Percentiles rank a stretch among this genome's conserved stretches.
phyloP scores from a whole-genome alignment of 2,797 vertebrate genomes.

The Carcharodon carcharias region DNA sequence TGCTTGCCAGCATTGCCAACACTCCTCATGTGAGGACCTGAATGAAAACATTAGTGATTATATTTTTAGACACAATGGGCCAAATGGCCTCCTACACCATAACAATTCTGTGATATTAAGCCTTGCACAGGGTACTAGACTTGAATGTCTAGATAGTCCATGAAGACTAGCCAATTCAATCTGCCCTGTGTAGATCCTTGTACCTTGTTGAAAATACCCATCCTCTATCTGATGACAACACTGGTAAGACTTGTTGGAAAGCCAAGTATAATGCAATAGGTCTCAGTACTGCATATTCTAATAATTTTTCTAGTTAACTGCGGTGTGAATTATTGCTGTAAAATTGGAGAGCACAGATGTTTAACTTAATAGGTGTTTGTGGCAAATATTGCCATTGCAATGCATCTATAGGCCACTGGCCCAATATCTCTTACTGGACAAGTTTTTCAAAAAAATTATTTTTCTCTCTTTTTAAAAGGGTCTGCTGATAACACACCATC shows the following conservation, averaged over 20 bases:
- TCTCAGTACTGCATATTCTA: background rate
- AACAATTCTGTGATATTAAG: background rate
- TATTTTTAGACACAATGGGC: too few species aligned
- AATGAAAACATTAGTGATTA: background rate
- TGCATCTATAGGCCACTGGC: background rate
- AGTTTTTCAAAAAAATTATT: background rate
- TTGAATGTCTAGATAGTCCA: background rate
- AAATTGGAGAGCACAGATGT: background rate
- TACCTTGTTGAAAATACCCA: background rate
- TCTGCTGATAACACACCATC: background rate
- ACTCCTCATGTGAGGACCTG: background rate
- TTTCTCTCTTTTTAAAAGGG: background rate
- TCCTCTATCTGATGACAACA: background rate
- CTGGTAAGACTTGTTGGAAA: background rate
- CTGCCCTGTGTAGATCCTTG: background rate
- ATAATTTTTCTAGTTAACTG: background rate
- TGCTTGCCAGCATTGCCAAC: background rate
- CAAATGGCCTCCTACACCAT: too few species aligned
- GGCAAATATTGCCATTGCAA: conserved; percentile 8
- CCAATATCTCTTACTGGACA: background rate
- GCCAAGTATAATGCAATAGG: background rate
- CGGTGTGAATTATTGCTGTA: background rate
- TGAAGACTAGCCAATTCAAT: background rate
- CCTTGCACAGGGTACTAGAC: background rate
- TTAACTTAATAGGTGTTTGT: background rate